Base-by-base conservation (phyloP, 1,140 invertebrate genomes). In the Hylaeus volcanicus region DNA sequence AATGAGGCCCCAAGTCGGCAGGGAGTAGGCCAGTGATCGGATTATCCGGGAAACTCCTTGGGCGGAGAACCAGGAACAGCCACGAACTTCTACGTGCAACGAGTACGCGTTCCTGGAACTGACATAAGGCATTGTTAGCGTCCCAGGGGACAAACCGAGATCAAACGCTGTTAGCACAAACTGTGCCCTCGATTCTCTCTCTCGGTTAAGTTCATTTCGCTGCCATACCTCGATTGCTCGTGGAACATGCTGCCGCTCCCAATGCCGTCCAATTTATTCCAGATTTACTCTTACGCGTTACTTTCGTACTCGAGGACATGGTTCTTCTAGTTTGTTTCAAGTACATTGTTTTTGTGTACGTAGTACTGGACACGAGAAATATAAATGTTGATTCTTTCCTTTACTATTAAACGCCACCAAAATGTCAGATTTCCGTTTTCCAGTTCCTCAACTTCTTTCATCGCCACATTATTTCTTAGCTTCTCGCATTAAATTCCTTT, bases 41-140 rank as follows among this genome's bases (percentile, higher is more conserved):
- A 87, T 87, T 87, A 87, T 81, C 68, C 73, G 79, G 81, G 85
- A 83, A 87, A 86, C 77, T 86, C 65, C 74, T 64, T 78, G 74
- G 77, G 55, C 61, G 66, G 79, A 63, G 75, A 63, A 48, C 2
- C 73, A 78, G 51, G 74, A 78, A 61, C 73, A 63, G 58, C 48
- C 58, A 58, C 66, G 70, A 71, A 81, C 43, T 70, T 72, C 66
- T 81, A 66, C 61, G 70, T 65, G 73, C 68, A n/a, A 48, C 56
- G 51, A 73, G 72, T 74, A 63, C 26, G 12, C n/a, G 45, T 5
- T 37, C 45, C 53, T 26, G 37, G 81, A 85, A 87, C 65, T 51
- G 84, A 83, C 85, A 87, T 87, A 87, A 87, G 85, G 85, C 85
- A 86, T 87, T 87, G 85, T 87, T 87, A 87, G 74, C 60, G 12